phyloP scores from a whole-genome alignment of 2,113 vertebrate genomes.

The Sebastes fasciatus region DNA sequence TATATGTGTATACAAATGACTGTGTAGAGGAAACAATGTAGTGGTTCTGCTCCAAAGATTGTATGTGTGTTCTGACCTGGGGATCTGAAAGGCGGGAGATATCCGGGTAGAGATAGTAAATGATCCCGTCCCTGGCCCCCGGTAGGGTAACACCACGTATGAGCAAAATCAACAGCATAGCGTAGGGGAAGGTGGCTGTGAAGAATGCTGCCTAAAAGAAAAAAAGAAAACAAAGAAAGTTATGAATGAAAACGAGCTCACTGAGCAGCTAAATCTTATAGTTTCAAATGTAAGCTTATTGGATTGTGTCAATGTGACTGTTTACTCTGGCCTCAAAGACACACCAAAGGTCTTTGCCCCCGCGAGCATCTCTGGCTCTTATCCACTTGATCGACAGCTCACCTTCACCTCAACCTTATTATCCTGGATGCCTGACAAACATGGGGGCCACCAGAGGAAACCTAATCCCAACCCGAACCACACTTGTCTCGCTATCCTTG shows the following conservation, averaged over 20 bases:
- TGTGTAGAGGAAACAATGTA: neutral
- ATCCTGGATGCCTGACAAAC: too few relatives aligned
- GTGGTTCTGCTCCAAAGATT: neutral
- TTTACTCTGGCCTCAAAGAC: neutral
- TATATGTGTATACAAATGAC: neutral
- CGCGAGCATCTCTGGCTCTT: too few relatives aligned
- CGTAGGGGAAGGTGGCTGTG: constrained; percentile 72
- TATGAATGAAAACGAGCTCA: too few relatives aligned
- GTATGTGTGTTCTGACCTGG: constrained; percentile 44
- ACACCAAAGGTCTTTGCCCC: neutral
- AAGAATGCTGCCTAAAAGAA: constrained; percentile 65
- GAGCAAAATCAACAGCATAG: constrained; percentile 65
- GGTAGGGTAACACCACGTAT: constrained; percentile 73
- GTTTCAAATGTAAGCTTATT: neutral
- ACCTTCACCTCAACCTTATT: too few relatives aligned
- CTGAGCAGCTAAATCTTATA: neutral
- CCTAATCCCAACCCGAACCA: neutral
- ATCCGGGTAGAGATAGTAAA: constrained; percentile 74
- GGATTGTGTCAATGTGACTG: neutral
- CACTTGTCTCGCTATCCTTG: neutral
- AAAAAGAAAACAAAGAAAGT: neutral
- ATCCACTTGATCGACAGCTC: too few relatives aligned
- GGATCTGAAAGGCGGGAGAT: constrained; percentile 69
- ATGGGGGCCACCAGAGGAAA: neutral
- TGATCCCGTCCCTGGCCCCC: constrained; percentile 64